Evolutionary conservation across 2,888 invertebrate species (phyloP), one percentile per base, ranked within the genome.

Genomic region (Meganola albula): DNA sequence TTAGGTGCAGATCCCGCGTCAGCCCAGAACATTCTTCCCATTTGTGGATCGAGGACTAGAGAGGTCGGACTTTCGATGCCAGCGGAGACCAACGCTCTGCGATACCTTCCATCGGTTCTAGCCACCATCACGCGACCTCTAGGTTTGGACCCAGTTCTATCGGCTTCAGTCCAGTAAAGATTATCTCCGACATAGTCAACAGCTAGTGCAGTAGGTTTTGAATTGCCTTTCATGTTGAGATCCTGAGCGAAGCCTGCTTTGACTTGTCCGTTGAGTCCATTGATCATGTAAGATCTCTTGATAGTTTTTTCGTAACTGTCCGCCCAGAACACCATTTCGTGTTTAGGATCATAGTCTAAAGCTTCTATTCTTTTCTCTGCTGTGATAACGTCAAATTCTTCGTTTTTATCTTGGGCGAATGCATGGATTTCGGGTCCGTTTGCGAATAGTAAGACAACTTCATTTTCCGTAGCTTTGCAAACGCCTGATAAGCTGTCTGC

Each of bases 161-260:
- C 93, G 0, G 90, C 89, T 70, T 98, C 98, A 0, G 96, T 93
- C 97, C 97, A 98, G 74, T 97, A 98, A 1, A 98, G 79, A 73
- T 98, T 98, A 40, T 94, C 93, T 4, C 94, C 95, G 10, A 97
- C 88, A 93, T 98, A 98, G 74, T 99, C 99, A 0, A 98, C 91
- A 0, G 98, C 94, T 1, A 99, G 75, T 1, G 95, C 94, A 0
- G 95, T 94, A 0, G 97, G 97, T 67, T 93, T 95, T 0, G 92
- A 90, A 50, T 91, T 92, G 8, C 92, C 93, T 82, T 92, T 92
- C 84, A 95, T 92, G 50, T 93, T 91, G 14, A 98, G 83, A 69
- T 96, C 94, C 69, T 98, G 98, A 0, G 96, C 93, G 60, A 88
- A 92, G 33, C 96, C 95, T 31, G 90, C 91, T 78, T 93, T 92